Evolutionary conservation across 2,797 vertebrate species (phyloP), one percentile per base, ranked within the genome.

Genomic region (Diplodus sargus): DNA sequence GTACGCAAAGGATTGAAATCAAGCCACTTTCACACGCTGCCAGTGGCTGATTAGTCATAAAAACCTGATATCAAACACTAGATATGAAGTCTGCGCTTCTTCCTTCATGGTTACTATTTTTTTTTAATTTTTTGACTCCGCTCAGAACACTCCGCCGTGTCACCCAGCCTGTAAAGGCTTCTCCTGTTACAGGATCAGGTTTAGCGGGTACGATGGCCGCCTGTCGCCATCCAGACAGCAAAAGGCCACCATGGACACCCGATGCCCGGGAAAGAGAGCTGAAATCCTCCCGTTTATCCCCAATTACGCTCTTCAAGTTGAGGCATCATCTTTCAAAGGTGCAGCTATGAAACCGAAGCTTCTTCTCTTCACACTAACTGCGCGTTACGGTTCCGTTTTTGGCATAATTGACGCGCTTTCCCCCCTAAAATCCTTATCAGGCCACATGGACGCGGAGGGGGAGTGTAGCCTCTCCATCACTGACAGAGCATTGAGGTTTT

Each of bases 131-230:
- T 28, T 28, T 28, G 2, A 28, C 51, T 62, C 42, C 56, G 66
- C 74, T 12, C 42, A n/a, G 59, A 45, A 53, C 77, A 45, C 64
- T 56, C 53, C 59, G 49, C 70, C 63, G 59, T 77, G 74, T 81
- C 78, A 70, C 15, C 34, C 45, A 42, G 69, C 23, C 63, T 64
- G 71, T 45, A 62, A 56, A 48, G 47, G 51, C 78, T 73, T 62
- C 80, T 82, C 17, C 11, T 76, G 87, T 84, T 82, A 76, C 86
- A 16, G 83, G 85, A 84, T 90, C 84, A 62, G 74, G 86, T 90
- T 85, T 10, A 77, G 43, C 48, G 60, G 57, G 60, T 10, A 67
- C 84, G 82, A 58, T 81, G 79, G 72, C 79, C 84, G 84, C 84
- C 79, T 89, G 85, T 87, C 84, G 56, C 78, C 76, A 28, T 59